A percentile compares a stretch with the other conserved stretches of the same genome.
phyloP scores from a whole-genome alignment of 2,797 vertebrate genomes.

The Erethizon dorsatum region DNA sequence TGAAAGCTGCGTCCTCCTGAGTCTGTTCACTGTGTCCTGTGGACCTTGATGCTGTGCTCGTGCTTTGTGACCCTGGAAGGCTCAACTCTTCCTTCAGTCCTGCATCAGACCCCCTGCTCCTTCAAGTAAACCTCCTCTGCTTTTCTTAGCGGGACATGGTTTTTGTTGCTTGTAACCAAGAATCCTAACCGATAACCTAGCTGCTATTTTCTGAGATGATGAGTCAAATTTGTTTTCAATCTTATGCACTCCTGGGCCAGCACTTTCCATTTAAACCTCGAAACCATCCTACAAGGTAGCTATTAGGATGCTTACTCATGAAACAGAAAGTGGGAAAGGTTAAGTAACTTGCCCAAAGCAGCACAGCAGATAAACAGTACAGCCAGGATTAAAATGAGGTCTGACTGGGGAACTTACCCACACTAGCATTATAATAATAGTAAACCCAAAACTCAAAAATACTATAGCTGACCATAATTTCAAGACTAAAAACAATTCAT shows the following conservation, averaged over 20 bases:
- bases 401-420: neutral
- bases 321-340: neutral
- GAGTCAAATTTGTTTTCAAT: neutral
- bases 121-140: neutral
- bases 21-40: neutral
- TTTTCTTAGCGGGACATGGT: neutral
- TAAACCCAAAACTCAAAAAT: neutral
- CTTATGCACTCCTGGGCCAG: neutral
- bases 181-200: conserved; percentile 19
- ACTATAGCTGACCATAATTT: conserved; percentile 41
- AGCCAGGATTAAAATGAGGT: conserved; percentile 37
- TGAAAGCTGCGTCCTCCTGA: neutral
- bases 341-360: neutral
- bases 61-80: neutral
- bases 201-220: conserved; percentile 1
- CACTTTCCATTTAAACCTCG: neutral
- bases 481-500: conserved; percentile 55
- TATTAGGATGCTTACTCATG: neutral
- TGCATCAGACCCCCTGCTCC: neutral
- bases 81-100: conserved; percentile 2
- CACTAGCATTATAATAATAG: neutral
- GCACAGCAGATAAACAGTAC: neutral
- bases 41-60: neutral
- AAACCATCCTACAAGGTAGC: neutral
- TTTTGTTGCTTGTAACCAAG: conserved; percentile 50